Percentiles rank a stretch among this genome's conserved stretches.
phyloP scores from a whole-genome alignment of 2,888 invertebrate species.

The Myopa tessellatipennis region DNA sequence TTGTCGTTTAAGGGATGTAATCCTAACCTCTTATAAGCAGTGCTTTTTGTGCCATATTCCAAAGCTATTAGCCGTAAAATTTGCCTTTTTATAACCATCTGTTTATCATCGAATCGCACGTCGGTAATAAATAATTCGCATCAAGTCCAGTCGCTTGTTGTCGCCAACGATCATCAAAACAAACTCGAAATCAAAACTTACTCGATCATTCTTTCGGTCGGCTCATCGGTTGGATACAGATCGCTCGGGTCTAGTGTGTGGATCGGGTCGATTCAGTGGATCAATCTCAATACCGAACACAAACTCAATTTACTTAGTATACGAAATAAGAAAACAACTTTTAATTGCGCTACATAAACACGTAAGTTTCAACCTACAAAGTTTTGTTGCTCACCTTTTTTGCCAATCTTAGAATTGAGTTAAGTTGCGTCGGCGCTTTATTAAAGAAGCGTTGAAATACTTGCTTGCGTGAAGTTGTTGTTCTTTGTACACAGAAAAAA shows the following conservation, averaged over 20 bases:
- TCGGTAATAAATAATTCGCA: conserved; percentile 9
- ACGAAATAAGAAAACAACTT: conserved; percentile 13
- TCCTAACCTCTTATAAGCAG: background rate
- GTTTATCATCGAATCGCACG: conserved; percentile 21
- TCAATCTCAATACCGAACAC: conserved; percentile 16
- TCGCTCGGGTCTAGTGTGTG: conserved; percentile 11
- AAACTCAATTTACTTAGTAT: conserved; percentile 10
- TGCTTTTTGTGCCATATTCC: background rate
- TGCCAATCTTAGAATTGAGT: conserved; percentile 14
- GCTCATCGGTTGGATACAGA: background rate
- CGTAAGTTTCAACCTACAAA: conserved; percentile 34
- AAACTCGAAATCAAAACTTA: conserved; percentile 28
- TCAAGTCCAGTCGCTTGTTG: conserved; percentile 13
- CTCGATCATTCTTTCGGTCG: conserved; percentile 18
- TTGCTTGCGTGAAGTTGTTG: too few species aligned
- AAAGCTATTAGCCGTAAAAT: conserved; percentile 28
- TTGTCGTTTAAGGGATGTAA: too few species aligned
- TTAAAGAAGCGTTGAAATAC: background rate
- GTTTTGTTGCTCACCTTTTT: conserved; percentile 33
- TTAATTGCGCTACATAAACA: conserved; percentile 10
- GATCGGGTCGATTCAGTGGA: background rate
- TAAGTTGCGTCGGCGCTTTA: conserved; percentile 32
- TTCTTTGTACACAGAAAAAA: too few species aligned
- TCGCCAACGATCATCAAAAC: conserved; percentile 29
- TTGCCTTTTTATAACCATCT: conserved; percentile 36